Conservation (phyloP, 2,888 invertebrate genomes). For the Drosophila phalerata region DNA sequence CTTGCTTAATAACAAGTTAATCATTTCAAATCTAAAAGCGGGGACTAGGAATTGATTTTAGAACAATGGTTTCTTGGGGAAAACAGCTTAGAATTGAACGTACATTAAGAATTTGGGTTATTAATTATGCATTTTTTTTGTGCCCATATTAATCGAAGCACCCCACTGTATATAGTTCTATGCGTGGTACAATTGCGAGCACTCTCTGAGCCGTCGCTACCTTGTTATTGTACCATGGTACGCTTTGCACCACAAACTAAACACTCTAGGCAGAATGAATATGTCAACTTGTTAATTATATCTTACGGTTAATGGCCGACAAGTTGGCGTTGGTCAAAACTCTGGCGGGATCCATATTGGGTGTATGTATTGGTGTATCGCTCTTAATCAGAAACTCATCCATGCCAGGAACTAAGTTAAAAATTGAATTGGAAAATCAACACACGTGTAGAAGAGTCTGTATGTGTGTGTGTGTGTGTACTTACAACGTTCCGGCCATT, state of each 20-base stretch:
- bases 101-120: too few species aligned
- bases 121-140: too few species aligned
- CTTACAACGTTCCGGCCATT: constrained; percentile 98
- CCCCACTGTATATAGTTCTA: too few species aligned
- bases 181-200: too few species aligned
- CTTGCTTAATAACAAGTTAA: too few species aligned
- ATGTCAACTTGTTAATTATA: background rate
- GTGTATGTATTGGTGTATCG: constrained; percentile 86
- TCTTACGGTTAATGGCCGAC: constrained; percentile 91
- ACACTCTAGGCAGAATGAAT: background rate
- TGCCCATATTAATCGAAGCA: too few species aligned
- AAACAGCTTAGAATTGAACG: too few species aligned
- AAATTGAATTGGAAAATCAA: background rate
- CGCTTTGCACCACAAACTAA: background rate
- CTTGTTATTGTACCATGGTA: too few species aligned
- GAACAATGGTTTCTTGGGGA: too few species aligned
- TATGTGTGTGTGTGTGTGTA: constrained; percentile 36
- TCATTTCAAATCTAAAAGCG: too few species aligned
- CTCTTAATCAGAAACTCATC: constrained; percentile 92
- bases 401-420: constrained; percentile 91
- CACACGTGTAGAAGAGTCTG: background rate
- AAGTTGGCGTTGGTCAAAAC: constrained; percentile 91
- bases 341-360: constrained; percentile 89
- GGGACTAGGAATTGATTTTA: too few species aligned
- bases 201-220: too few species aligned